Conservation (phyloP, 2,113 vertebrate species). For the Mormoops blainvillei region DNA sequence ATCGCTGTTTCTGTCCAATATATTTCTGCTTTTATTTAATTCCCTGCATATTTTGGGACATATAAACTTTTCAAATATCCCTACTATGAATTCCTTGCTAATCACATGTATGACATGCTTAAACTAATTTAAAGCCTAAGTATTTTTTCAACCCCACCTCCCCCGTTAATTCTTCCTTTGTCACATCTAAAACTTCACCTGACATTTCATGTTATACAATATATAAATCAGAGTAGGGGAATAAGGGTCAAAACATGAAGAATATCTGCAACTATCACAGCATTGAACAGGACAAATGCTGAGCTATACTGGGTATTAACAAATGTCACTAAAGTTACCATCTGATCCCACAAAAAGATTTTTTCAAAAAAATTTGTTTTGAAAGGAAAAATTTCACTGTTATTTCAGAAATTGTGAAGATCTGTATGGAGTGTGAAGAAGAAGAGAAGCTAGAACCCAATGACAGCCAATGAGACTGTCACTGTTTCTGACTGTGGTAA, state of each 20-base stretch:
- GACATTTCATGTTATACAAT: neutral
- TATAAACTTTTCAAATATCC: neutral
- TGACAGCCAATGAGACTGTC: neutral
- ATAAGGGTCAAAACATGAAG: neutral
- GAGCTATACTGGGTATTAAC: neutral
- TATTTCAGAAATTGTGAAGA: neutral
- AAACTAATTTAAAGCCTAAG: neutral
- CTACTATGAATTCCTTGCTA: neutral
- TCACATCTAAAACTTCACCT: neutral
- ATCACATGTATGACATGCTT: neutral
- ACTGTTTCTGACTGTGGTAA: neutral
- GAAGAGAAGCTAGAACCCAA: neutral
- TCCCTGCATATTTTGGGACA: neutral
- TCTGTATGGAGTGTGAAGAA: neutral
- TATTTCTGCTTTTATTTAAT: neutral
- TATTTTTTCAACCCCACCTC: neutral
- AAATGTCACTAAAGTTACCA: neutral
- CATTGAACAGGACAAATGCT: neutral
- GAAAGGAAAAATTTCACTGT: neutral
- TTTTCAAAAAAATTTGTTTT: neutral
- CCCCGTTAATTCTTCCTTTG: neutral
- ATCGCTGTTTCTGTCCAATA: neutral
- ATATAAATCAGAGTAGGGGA: neutral
- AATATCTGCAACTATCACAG: neutral
- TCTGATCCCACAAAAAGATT: neutral